phyloP scores from a whole-genome alignment of 2,113 vertebrate species.

The Rhizomys pruinosus region DNA sequence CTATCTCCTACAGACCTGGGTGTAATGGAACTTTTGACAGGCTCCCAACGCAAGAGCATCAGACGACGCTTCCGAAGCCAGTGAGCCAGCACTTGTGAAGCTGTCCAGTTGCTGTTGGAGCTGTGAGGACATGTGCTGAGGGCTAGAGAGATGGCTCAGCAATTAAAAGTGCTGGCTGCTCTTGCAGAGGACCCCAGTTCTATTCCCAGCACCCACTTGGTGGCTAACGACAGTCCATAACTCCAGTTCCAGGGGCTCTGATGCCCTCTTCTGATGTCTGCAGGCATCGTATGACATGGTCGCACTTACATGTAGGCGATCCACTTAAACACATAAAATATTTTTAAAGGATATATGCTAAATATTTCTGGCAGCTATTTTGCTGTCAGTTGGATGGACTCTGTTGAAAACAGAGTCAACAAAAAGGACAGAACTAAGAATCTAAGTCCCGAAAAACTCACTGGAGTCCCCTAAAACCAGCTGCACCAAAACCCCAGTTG shows the following conservation, averaged over 20 bases:
- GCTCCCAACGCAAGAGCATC: neutral
- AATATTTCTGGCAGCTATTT: conserved; percentile 8
- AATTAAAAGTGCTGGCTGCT: too few relatives aligned
- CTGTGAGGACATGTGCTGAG: neutral
- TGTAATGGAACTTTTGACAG: accelerated
- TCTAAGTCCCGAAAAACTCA: neutral
- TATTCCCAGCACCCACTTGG: too few relatives aligned
- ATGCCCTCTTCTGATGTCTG: too few relatives aligned
- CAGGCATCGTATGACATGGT: too few relatives aligned
- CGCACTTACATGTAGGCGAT: too few relatives aligned
- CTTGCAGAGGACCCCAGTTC: too few relatives aligned
- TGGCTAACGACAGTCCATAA: too few relatives aligned
- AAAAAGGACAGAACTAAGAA: neutral
- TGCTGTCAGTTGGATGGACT: neutral
- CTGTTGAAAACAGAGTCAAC: neutral
- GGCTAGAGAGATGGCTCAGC: too few relatives aligned
- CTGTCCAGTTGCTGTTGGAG: neutral
- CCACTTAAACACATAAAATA: too few relatives aligned
- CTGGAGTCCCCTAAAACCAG: neutral
- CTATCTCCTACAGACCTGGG: neutral
- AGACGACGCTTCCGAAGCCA: neutral
- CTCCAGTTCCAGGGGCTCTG: too few relatives aligned
- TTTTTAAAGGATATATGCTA: neutral
- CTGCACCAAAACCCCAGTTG: neutral
- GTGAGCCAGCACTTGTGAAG: neutral